Evolutionary conservation across 2,113 vertebrate genomes (phyloP).

Genomic region (Rafetus swinhoei): DNA sequence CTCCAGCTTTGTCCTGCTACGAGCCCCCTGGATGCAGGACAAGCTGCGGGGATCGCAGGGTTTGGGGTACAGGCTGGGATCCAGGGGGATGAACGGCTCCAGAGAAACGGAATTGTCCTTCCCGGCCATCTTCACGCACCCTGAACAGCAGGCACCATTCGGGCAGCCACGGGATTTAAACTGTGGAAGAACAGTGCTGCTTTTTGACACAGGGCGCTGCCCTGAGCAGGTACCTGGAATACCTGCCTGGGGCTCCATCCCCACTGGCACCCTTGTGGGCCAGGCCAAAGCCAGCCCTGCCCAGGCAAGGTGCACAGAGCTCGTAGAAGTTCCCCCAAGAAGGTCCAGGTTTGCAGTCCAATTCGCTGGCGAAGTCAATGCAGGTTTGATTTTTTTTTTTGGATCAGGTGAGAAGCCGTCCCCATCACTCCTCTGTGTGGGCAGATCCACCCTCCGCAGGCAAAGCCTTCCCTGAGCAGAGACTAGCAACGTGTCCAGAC

Average conservation of each 20-base stretch:
- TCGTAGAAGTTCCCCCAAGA: not conserved
- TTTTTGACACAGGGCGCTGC: too few species aligned
- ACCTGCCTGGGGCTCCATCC: not conserved
- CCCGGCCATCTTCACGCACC: not conserved
- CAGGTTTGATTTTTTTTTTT: not conserved
- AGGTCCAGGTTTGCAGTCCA: fast-evolving
- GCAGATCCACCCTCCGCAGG: not conserved
- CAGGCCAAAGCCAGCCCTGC: conserved; percentile 38
- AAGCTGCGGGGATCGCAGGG: not conserved
- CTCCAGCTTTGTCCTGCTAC: not conserved
- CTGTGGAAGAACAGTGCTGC: too few species aligned
- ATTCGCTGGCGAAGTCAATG: fast-evolving
- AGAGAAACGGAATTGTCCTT: conserved; percentile 32
- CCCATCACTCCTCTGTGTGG: not conserved
- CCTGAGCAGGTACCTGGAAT: not conserved
- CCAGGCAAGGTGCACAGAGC: not conserved
- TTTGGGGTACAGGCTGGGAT: not conserved
- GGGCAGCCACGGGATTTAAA: conserved; percentile 2
- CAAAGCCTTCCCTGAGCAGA: not conserved
- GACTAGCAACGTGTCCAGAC: not conserved
- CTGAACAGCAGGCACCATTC: conserved; percentile 31
- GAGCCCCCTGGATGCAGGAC: conserved; percentile 8
- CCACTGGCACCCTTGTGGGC: fast-evolving
- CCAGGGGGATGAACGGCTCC: not conserved
- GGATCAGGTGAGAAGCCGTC: fast-evolving